Evolutionary conservation across 2,113 vertebrate species (phyloP).

Genomic region (Macquaria ambigua): DNA sequence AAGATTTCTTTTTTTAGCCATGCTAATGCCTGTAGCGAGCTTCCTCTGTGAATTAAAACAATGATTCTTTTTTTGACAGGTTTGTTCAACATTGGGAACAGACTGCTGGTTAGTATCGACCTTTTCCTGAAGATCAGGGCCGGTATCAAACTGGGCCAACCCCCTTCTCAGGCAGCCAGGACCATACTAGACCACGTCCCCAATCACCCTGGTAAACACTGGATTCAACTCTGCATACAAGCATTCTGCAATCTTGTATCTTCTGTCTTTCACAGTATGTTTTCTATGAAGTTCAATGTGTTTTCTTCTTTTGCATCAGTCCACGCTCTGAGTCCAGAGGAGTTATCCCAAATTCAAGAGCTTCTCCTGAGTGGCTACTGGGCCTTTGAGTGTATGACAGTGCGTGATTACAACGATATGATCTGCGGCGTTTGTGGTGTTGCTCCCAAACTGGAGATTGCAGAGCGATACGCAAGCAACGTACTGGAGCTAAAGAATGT

Average conservation of each 20-base stretch:
- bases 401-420: slow-evolving; percentile 99
- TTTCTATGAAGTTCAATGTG: neutral
- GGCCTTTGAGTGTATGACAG: slow-evolving; percentile 96
- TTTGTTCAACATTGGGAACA: slow-evolving; percentile 97
- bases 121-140: slow-evolving; percentile 93
- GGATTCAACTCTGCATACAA: neutral
- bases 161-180: slow-evolving; percentile 86
- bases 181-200: slow-evolving; percentile 87
- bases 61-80: slow-evolving; percentile 79
- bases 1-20: neutral
- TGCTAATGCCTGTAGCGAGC: neutral
- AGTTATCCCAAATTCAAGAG: slow-evolving; percentile 88
- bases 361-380: slow-evolving; percentile 95
- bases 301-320: slow-evolving; percentile 77
- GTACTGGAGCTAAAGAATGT: slow-evolving; percentile 93
- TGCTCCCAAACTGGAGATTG: slow-evolving; percentile 94
- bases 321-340: slow-evolving; percentile 85
- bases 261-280: neutral
- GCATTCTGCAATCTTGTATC: neutral
- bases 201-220: slow-evolving; percentile 88
- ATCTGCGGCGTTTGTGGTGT: slow-evolving; percentile 98
- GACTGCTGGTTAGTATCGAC: slow-evolving; percentile 93
- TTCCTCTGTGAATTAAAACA: neutral
- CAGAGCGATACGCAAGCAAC: slow-evolving; percentile 88
- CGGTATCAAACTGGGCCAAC: slow-evolving; percentile 90